phyloP scores from a whole-genome alignment of 2,113 vertebrate genomes.

The Willisornis vidua region DNA sequence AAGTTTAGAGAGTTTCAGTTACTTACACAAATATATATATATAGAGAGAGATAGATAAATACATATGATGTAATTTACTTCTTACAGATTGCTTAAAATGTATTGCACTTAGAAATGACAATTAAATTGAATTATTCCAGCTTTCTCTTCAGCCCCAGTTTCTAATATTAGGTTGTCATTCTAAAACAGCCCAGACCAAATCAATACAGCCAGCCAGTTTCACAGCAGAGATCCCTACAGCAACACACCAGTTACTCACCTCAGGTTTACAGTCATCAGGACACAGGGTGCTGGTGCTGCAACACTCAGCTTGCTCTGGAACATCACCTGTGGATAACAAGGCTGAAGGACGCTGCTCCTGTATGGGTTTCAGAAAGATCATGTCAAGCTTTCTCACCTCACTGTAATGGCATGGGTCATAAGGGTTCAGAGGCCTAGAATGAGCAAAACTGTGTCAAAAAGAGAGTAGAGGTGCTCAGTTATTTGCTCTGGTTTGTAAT shows the following conservation, averaged over 20 bases:
- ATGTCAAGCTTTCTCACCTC: background rate
- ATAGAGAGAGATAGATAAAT: no score
- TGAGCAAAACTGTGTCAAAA: rapidly evolving
- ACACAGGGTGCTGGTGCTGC: background rate
- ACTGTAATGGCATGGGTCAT: background rate
- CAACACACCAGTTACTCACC: background rate
- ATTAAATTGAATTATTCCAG: background rate
- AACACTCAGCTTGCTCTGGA: background rate
- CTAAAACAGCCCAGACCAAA: background rate
- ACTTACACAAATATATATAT: background rate
- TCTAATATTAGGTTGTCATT: background rate
- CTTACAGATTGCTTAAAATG: background rate
- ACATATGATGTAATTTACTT: background rate
- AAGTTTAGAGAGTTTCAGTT: background rate
- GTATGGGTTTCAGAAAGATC: background rate
- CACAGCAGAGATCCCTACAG: background rate
- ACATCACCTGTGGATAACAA: background rate
- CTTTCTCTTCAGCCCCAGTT: background rate
- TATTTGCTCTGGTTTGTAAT: background rate
- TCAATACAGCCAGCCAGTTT: background rate
- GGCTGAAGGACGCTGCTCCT: background rate
- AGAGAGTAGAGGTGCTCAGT: rapidly evolving
- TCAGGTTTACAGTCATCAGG: background rate
- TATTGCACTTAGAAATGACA: background rate
- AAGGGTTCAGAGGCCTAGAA: background rate